Percentiles rank a stretch among this genome's conserved stretches.
These are phyloP conservation scores for Dexiosoma caninum DNA, from an alignment of 2,888 invertebrate genomes.

Conservation along the genomic window DNA sequence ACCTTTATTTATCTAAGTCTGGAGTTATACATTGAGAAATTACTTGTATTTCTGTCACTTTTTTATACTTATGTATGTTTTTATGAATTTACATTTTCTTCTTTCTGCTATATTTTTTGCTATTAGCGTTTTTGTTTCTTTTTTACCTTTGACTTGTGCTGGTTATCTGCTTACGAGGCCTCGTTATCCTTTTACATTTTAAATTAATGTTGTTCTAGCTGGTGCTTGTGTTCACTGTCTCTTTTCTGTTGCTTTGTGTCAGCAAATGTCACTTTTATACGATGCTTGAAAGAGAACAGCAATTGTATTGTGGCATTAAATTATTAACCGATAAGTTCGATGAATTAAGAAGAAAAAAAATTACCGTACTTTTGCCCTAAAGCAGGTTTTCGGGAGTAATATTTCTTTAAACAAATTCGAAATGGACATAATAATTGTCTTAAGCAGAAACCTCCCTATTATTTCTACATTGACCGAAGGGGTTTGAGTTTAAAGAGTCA, in stretches of 20 bases:
- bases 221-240: slow-evolving; percentile 6
- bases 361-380: too few species aligned
- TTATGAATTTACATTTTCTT: neutral
- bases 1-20: slow-evolving; percentile 4
- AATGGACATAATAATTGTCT: too few species aligned
- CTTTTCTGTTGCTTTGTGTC: neutral
- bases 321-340: neutral
- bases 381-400: too few species aligned
- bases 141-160: neutral
- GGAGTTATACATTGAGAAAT: neutral
- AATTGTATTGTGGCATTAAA: neutral
- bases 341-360: too few species aligned
- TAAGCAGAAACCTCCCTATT: too few species aligned
- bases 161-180: slow-evolving; percentile 16
- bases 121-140: neutral
- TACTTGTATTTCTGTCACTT: neutral
- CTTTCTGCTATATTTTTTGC: neutral
- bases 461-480: too few species aligned
- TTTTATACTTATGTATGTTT: neutral
- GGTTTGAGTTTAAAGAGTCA: too few species aligned
- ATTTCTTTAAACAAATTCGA: too few species aligned
- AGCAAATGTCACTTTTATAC: slow-evolving; percentile 3
- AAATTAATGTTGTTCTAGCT: slow-evolving; percentile 29
- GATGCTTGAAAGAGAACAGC: neutral
- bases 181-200: slow-evolving; percentile 52